A percentile compares a stretch with the other conserved stretches of the same genome.
These are phyloP conservation scores for Malthinus flaveolus DNA, from an alignment of 2,888 invertebrate genomes.

Conservation along the genomic window DNA sequence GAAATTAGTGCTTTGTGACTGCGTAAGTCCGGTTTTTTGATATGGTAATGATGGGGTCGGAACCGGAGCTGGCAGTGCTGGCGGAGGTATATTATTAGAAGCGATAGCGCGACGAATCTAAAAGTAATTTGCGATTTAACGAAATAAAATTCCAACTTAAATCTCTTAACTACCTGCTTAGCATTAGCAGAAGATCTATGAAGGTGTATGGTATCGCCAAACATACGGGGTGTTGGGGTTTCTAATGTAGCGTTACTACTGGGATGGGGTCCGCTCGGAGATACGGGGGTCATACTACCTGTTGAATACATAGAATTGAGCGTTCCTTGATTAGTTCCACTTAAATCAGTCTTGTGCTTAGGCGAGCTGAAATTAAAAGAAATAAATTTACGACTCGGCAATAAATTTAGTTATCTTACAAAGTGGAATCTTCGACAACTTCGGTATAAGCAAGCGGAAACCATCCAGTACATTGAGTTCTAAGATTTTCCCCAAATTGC, in stretches of 20 bases:
- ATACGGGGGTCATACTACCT: constrained; percentile 55
- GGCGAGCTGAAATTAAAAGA: constrained; percentile 23
- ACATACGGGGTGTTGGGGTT: constrained; percentile 69
- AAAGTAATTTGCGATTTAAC: constrained; percentile 17
- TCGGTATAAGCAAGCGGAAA: constrained; percentile 95
- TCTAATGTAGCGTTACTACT: constrained; percentile 55
- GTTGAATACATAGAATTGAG: constrained; percentile 46
- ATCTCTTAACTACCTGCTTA: constrained; percentile 52
- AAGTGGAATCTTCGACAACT: constrained; percentile 67
- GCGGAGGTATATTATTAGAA: constrained; percentile 69
- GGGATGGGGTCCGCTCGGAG: constrained; percentile 51
- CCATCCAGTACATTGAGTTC: constrained; percentile 93
- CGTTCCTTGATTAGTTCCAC: constrained; percentile 52
- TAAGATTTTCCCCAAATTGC: constrained; percentile 95
- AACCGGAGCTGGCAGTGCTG: constrained; percentile 72
- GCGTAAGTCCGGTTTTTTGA: constrained; percentile 54
- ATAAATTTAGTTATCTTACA: constrained; percentile 54
- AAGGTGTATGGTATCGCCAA: constrained; percentile 67
- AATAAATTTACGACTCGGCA: too few species aligned
- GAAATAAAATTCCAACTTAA: background rate
- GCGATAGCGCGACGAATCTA: constrained; percentile 60
- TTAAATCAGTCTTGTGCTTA: constrained; percentile 32
- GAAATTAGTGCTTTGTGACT: constrained; percentile 67
- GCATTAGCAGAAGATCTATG: constrained; percentile 58
- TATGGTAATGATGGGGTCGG: constrained; percentile 62